Conservation (phyloP, 2,797 vertebrate species). For the Coccyzus lansbergi region DNA sequence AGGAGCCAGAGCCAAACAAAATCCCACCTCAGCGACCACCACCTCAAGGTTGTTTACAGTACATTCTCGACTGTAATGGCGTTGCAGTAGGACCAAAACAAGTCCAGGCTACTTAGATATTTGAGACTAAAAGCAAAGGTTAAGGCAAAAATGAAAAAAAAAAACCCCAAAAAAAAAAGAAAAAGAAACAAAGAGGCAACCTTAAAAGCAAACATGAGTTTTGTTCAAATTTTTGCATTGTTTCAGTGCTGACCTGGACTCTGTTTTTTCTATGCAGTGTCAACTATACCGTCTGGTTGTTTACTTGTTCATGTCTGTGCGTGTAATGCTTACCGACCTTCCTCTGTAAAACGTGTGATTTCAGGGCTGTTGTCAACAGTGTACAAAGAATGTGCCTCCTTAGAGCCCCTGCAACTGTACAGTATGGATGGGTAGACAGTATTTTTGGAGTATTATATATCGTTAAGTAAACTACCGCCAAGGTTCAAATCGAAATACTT, state of each 20-base stretch:
- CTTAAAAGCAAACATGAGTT: slow-evolving; percentile 55
- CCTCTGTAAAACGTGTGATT: slow-evolving; percentile 84
- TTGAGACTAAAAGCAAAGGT: slow-evolving; percentile 69
- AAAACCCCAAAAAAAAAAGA: slow-evolving; percentile 24
- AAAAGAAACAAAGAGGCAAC: slow-evolving; percentile 1
- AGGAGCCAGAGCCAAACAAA: slow-evolving; percentile 92
- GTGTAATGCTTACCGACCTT: slow-evolving; percentile 88
- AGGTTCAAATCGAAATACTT: slow-evolving; percentile 49
- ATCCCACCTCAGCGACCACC: slow-evolving; percentile 89
- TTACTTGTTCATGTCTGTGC: slow-evolving; percentile 87
- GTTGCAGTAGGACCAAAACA: slow-evolving; percentile 92
- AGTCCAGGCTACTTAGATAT: slow-evolving; percentile 84
- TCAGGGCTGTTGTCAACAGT: slow-evolving; percentile 88
- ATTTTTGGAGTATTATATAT: slow-evolving; percentile 71
- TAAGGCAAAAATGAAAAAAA: slow-evolving; percentile 74
- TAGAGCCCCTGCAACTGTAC: slow-evolving; percentile 88
- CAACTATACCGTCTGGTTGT: slow-evolving; percentile 87
- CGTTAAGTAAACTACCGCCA: slow-evolving; percentile 31
- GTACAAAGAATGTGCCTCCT: slow-evolving; percentile 91
- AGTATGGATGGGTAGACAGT: slow-evolving; percentile 76
- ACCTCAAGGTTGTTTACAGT: slow-evolving; percentile 98
- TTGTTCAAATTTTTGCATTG: slow-evolving; percentile 73
- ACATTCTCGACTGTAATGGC: slow-evolving; percentile 92
- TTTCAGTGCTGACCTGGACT: slow-evolving; percentile 88
- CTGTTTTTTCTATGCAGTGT: slow-evolving; percentile 96